A percentile compares a stretch with the other conserved stretches of the same genome.
These are phyloP conservation scores for Drosophila siamana DNA, from an alignment of 2,888 invertebrate species.

Conservation along the genomic window DNA sequence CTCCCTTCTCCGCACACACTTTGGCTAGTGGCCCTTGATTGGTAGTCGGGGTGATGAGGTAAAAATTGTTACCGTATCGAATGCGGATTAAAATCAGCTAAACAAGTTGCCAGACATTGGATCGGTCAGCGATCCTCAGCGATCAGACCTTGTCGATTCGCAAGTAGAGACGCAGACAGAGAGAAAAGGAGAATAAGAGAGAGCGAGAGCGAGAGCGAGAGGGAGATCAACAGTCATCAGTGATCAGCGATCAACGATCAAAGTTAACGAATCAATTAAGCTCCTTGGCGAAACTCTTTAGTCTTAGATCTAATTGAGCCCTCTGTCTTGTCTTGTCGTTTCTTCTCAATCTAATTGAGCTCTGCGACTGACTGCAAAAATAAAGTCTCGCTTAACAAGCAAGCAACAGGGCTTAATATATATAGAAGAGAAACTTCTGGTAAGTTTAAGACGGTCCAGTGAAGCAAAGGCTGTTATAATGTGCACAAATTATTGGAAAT, in stretches of 20 bases:
- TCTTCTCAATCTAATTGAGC: slow-evolving; percentile 1
- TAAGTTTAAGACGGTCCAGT: too few relatives aligned
- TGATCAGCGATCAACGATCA: slow-evolving; percentile 6
- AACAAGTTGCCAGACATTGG: slow-evolving; percentile 68
- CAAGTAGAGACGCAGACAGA: neutral
- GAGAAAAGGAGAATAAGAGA: neutral
- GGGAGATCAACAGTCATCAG: neutral
- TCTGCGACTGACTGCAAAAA: neutral
- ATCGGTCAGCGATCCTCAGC: slow-evolving; percentile 46
- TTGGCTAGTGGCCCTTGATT: slow-evolving; percentile 40
- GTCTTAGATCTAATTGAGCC: slow-evolving; percentile 6
- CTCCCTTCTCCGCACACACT: neutral
- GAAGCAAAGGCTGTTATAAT: too few relatives aligned
- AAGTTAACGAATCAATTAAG: slow-evolving; percentile 28
- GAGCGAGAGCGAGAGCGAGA: neutral
- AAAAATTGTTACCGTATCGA: slow-evolving; percentile 83
- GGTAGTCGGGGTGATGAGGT: slow-evolving; percentile 72
- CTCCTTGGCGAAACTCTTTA: neutral
- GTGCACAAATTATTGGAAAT: too few relatives aligned
- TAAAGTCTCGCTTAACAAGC: too few relatives aligned
- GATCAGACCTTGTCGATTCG: slow-evolving; percentile 27
- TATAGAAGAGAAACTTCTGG: too few relatives aligned
- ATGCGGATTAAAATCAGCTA: slow-evolving; percentile 83
- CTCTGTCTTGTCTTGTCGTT: neutral
- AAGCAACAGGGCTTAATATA: too few relatives aligned